Conservation (phyloP, 2,797 vertebrate species). For the Urocyon cinereoargenteus region DNA sequence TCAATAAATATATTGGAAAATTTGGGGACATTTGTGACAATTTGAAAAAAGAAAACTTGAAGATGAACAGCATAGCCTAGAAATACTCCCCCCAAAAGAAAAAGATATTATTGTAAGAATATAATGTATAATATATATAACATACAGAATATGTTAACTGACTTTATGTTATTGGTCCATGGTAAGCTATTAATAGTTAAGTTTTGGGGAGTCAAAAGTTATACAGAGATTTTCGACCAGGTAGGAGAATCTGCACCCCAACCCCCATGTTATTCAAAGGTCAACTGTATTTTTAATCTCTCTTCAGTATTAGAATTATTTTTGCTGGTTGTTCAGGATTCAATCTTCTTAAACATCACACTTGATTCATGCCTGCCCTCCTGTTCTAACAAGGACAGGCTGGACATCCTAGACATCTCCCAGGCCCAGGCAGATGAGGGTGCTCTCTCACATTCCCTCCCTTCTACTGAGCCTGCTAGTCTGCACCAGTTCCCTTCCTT, state of each 20-base stretch:
- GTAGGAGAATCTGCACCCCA: not conserved
- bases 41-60: not conserved
- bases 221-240: not conserved
- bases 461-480: not conserved
- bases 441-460: not conserved
- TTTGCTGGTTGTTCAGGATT: conserved; percentile 51
- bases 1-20: not conserved
- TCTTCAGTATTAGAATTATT: not conserved
- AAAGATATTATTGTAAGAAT: not conserved
- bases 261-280: not conserved
- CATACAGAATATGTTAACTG: not conserved
- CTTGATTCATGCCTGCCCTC: not conserved
- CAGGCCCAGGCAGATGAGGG: not conserved
- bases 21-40: not conserved
- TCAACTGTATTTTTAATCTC: not conserved
- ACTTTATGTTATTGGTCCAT: not conserved
- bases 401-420: not conserved
- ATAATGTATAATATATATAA: not conserved
- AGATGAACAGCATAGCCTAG: not conserved
- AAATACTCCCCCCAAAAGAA: not conserved
- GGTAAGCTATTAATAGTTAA: not conserved
- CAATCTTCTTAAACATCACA: not conserved
- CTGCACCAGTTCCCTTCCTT: not conserved
- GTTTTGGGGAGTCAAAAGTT: not conserved
- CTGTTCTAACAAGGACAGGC: not conserved